Evolutionary conservation across 2,113 vertebrate species (phyloP).

Genomic region (Mobula hypostoma): DNA sequence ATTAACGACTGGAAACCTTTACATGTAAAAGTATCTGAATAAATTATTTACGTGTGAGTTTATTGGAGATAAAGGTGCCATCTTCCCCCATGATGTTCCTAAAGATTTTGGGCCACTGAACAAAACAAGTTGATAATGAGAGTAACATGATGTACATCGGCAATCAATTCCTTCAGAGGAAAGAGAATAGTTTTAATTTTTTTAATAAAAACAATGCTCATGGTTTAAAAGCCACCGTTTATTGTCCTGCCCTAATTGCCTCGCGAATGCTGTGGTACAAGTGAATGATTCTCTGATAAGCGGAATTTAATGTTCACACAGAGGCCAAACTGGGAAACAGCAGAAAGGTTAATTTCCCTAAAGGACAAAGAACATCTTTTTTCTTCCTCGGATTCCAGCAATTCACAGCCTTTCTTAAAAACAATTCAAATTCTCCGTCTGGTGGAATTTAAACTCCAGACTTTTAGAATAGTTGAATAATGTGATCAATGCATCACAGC

Average conservation of each 20-base stretch:
- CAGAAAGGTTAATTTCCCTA: background rate
- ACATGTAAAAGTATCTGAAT: background rate
- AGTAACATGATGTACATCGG: background rate
- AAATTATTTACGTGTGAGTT: background rate
- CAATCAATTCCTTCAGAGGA: background rate
- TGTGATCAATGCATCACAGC: background rate
- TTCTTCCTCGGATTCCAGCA: background rate
- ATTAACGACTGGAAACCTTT: background rate
- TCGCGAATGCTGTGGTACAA: background rate
- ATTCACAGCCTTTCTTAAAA: background rate
- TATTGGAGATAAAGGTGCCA: background rate
- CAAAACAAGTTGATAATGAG: background rate
- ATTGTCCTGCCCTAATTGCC: background rate
- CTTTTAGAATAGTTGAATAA: background rate
- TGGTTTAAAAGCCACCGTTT: background rate
- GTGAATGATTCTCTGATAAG: background rate
- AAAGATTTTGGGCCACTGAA: background rate
- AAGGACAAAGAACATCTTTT: background rate
- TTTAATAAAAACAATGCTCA: background rate
- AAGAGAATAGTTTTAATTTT: background rate
- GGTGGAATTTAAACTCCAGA: background rate
- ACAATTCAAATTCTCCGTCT: background rate
- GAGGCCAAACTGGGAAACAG: background rate
- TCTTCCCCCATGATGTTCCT: background rate
- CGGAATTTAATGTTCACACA: background rate